A percentile compares a stretch with the other conserved stretches of the same genome.
These are phyloP conservation scores for Cyclargus thomasi DNA, from an alignment of 1,140 invertebrate genomes.

Conservation along the genomic window DNA sequence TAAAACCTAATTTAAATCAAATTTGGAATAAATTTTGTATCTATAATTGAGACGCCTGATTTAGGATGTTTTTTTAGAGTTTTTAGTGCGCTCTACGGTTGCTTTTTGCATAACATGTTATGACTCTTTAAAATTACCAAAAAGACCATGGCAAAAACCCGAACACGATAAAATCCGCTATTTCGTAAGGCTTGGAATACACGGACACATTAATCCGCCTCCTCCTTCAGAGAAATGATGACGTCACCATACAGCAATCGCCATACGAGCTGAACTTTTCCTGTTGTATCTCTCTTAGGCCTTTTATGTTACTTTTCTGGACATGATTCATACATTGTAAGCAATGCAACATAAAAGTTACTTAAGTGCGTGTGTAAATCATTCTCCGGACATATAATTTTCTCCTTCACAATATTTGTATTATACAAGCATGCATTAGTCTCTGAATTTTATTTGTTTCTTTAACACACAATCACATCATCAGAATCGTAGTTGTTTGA, in stretches of 20 bases:
- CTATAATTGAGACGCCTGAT: background rate
- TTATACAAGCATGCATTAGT: too few species aligned
- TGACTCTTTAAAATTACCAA: conserved; percentile 15
- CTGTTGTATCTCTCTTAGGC: conserved; percentile 12
- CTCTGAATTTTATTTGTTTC: too few species aligned
- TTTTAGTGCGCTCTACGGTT: background rate
- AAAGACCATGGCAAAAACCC: conserved; percentile 4
- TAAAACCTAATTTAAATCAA: too few species aligned
- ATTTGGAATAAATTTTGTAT: background rate
- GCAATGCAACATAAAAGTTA: too few species aligned
- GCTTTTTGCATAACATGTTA: background rate
- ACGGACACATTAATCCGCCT: conserved; percentile 37
- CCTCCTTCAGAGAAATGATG: conserved; percentile 42
- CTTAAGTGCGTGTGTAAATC: too few species aligned
- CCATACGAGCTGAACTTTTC: background rate
- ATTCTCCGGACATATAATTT: too few species aligned
- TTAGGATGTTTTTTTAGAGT: background rate
- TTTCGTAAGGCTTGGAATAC: conserved; percentile 24
- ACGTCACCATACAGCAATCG: conserved; percentile 24
- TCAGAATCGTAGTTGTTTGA: too few species aligned
- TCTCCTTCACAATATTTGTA: too few species aligned
- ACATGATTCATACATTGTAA: too few species aligned
- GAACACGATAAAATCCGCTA: conserved; percentile 15
- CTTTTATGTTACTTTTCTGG: too few species aligned
- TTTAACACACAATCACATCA: too few species aligned